phyloP scores from a whole-genome alignment of 2,113 vertebrate genomes.

The Eptatretus burgeri region DNA sequence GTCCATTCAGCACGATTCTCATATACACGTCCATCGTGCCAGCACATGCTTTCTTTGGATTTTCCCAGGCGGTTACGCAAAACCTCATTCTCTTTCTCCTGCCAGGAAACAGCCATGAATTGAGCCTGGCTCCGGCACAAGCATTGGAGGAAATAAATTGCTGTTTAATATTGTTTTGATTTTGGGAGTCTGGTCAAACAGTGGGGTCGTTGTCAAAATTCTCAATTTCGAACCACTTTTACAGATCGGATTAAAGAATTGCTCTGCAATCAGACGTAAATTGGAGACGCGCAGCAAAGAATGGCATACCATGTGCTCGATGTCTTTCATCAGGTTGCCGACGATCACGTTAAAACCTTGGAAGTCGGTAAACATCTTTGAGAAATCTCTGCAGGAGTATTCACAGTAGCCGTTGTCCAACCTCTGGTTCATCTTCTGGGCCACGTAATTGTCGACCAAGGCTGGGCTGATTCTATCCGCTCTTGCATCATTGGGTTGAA shows the following conservation, averaged over 20 bases:
- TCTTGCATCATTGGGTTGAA: too few relatives aligned
- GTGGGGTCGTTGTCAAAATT: too few relatives aligned
- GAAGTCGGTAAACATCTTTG: conserved; percentile 54
- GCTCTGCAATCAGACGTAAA: too few relatives aligned
- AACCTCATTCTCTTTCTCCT: conserved; percentile 72
- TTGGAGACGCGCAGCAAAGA: not conserved
- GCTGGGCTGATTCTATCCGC: conserved; percentile 30
- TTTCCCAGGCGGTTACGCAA: conserved; percentile 55
- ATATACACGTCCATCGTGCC: conserved; percentile 79
- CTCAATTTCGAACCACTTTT: too few relatives aligned
- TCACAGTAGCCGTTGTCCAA: conserved; percentile 35
- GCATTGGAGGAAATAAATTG: too few relatives aligned
- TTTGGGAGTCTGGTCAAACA: too few relatives aligned
- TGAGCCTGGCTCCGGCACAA: too few relatives aligned
- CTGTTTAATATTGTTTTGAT: too few relatives aligned
- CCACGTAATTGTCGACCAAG: conserved; percentile 29
- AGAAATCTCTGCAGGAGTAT: conserved; percentile 63
- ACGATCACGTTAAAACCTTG: conserved; percentile 49
- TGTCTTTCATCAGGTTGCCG: conserved; percentile 49
- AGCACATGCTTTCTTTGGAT: conserved; percentile 53
- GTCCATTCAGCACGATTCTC: conserved; percentile 75
- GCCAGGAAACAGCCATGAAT: not conserved
- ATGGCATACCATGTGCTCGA: conserved; percentile 57
- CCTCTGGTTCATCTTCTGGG: conserved; percentile 22
- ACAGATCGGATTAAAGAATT: too few relatives aligned